These are phyloP conservation scores for Lepus timidus DNA, from an alignment of 2,113 vertebrate species.

Conservation along the genomic window DNA sequence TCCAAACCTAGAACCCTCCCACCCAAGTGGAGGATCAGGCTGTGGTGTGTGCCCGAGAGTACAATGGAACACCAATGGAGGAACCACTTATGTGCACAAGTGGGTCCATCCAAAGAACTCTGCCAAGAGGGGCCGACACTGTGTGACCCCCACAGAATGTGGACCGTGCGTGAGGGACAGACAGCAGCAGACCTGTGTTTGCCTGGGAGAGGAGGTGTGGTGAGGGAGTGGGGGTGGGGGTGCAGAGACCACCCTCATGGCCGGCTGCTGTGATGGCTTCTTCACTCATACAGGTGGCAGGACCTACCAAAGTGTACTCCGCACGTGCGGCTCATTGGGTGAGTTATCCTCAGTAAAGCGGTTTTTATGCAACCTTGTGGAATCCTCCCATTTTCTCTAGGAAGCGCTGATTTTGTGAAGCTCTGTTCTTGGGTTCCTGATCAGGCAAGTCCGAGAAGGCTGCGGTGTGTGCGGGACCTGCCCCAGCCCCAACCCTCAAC, in stretches of 20 bases:
- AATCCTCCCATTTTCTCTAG: not conserved
- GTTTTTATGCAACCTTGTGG: not conserved
- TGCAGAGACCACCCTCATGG: not conserved
- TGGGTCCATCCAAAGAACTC: conserved; percentile 23
- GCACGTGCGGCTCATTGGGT: conserved; percentile 1
- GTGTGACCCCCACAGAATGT: not conserved
- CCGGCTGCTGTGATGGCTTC: not conserved
- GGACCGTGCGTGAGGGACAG: not conserved
- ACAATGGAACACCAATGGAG: not conserved
- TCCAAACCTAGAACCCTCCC: not conserved
- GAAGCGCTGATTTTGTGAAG: conserved; percentile 49
- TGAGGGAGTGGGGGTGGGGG: not conserved
- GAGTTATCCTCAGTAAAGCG: not conserved
- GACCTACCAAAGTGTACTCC: not conserved
- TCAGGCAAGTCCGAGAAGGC: not conserved
- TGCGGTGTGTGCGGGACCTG: not conserved
- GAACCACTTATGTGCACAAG: not conserved
- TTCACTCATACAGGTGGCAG: not conserved
- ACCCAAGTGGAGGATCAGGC: not conserved
- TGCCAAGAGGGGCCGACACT: not conserved
- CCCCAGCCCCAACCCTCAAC: not conserved
- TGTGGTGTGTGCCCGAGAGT: no score
- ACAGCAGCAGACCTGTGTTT: not conserved
- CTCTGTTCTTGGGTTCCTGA: not conserved
- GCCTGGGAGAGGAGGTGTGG: not conserved